Base-by-base conservation (phyloP, 2,888 invertebrate genomes). In the Hermaeophaga mercurialis region DNA sequence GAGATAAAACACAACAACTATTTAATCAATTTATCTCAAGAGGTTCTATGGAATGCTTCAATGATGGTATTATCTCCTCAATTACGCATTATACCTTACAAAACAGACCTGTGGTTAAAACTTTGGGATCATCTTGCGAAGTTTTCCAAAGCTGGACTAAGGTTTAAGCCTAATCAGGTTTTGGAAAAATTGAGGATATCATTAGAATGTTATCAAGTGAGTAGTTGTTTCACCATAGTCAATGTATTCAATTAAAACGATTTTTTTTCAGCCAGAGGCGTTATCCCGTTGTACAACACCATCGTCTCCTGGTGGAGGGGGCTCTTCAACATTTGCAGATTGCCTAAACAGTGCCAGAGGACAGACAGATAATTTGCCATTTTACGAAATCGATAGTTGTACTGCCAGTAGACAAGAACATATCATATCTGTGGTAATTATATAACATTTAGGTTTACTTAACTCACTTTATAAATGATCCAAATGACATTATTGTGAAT, bases 371-470 rank as follows among this genome's bases (percentile, higher is more conserved):
- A 74, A 83, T 56, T 78, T 93, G 66, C 93, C 92, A 0, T 93
- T 93, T 78, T 82, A 87, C 58, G 93, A 93, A 76, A 81, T 87
- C 9, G 92, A 93, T 76, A 88, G 88, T 33, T 92, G 92, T 73
- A 92, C 93, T 2, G 92, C 92, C 9, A 91, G 91, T 67, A 90
- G 90, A 69, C 91, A 93, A 76, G 93, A 93, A 70, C 92, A 92
- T 73, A 87, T 93, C 33, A 89, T 92, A 34, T 91, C 92, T 6
- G 92, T 92, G 73, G 90, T 90, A 67, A 79, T 82, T 49, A 38
- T n/a, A n/a, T n/a, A n/a, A n/a, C n/a, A n/a, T n/a, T n/a, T n/a
- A n/a, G n/a, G n/a, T n/a, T n/a, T n/a, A n/a, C n/a, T n/a, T n/a
- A n/a, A n/a, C n/a, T n/a, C n/a, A n/a, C n/a, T n/a, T n/a, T n/a